Evolutionary conservation across 2,113 vertebrate species (phyloP).

Genomic region (Chaetura pelagica): DNA sequence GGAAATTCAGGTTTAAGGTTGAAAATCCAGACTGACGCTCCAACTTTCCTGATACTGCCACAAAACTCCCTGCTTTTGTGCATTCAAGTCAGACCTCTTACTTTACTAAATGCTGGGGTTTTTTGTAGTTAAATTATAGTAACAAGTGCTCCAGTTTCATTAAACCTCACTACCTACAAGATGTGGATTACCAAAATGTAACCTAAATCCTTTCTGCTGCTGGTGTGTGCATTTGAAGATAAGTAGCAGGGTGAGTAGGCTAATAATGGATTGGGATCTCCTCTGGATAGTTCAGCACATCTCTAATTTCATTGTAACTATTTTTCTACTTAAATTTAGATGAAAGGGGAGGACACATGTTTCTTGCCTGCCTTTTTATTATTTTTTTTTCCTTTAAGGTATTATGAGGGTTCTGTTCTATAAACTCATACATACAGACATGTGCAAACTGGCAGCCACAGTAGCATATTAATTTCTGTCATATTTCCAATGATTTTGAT

Average conservation of each 20-base stretch:
- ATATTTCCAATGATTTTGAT: background rate
- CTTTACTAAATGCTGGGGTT: background rate
- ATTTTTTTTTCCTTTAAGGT: background rate
- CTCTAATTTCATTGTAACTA: conserved; percentile 46
- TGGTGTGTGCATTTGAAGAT: conserved; percentile 64
- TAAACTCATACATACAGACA: background rate
- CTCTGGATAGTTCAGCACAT: conserved; percentile 42
- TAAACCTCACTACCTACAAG: conserved; percentile 65
- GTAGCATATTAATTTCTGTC: background rate
- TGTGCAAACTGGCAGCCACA: background rate
- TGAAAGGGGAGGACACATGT: background rate
- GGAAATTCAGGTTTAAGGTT: conserved; percentile 11
- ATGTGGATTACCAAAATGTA: conserved; percentile 67
- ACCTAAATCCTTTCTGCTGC: conserved; percentile 63
- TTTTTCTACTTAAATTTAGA: conserved; percentile 40
- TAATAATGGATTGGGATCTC: conserved; percentile 57
- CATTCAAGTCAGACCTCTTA: background rate
- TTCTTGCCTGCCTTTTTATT: background rate
- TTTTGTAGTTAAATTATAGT: conserved; percentile 62
- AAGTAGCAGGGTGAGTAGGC: conserved; percentile 58
- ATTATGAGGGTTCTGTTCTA: background rate
- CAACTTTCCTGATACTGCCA: background rate
- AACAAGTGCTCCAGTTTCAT: conserved; percentile 63
- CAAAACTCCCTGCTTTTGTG: background rate
- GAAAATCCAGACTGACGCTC: conserved; percentile 49